These are phyloP conservation scores for Sebastes schlegelii DNA, from an alignment of 2,113 vertebrate genomes.

Conservation along the genomic window DNA sequence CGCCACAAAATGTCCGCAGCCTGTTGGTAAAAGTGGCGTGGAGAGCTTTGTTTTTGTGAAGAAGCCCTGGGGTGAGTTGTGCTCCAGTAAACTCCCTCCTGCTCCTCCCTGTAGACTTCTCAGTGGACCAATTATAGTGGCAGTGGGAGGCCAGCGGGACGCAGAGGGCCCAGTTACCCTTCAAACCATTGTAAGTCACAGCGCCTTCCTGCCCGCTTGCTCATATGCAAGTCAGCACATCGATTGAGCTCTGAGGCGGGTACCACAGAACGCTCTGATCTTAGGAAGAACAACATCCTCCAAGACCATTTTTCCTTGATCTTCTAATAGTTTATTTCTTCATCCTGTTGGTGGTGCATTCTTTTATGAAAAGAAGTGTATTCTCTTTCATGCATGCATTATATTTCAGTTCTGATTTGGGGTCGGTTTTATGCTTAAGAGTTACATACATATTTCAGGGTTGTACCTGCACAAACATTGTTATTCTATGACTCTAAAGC, in stretches of 20 bases:
- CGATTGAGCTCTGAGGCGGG: not conserved
- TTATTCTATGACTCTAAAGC: too few species aligned
- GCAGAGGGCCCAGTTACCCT: constrained; percentile 37
- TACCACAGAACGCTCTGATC: constrained; percentile 27
- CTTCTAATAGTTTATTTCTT: not conserved
- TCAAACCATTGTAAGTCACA: constrained; percentile 25
- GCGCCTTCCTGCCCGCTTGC: not conserved
- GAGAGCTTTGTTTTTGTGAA: not conserved
- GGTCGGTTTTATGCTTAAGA: too few species aligned
- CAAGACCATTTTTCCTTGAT: constrained; percentile 8
- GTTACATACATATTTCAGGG: too few species aligned
- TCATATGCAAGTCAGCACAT: constrained; percentile 28
- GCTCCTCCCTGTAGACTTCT: constrained; percentile 6
- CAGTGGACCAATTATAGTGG: not conserved
- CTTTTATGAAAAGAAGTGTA: too few species aligned
- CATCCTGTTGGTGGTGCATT: not conserved
- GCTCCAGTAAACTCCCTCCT: constrained; percentile 29
- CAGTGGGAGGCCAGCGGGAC: not conserved
- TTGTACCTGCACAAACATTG: too few species aligned
- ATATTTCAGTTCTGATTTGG: too few species aligned
- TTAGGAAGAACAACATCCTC: constrained; percentile 4
- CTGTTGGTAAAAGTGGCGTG: not conserved
- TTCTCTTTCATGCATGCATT: not conserved
- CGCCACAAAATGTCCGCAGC: not conserved
- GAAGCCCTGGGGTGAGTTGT: constrained; percentile 31